Evolutionary conservation across 2,888 invertebrate genomes (phyloP).

Genomic region (Podabrus alpinus): DNA sequence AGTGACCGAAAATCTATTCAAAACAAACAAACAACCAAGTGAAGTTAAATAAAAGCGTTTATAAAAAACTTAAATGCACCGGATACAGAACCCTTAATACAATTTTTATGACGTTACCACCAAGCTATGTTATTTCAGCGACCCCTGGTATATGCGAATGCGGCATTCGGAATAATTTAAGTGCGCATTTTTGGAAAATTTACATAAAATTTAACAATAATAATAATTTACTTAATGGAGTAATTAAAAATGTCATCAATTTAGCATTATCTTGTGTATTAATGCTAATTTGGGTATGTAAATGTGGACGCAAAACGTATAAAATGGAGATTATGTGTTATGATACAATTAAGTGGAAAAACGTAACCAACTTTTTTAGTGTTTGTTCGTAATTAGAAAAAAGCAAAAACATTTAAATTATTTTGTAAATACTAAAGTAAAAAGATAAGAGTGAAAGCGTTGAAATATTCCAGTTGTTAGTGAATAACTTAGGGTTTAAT

Average conservation of each 20-base stretch:
- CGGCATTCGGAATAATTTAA: background rate
- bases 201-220: background rate
- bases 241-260: background rate
- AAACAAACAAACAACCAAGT: no score
- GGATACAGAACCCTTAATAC: background rate
- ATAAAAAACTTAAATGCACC: no score
- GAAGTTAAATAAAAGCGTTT: no score
- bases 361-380: background rate
- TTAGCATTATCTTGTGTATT: background rate
- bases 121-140: background rate
- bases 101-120: background rate
- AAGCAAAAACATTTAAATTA: background rate
- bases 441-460: conserved; percentile 9
- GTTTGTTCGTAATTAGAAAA: background rate
- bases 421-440: conserved; percentile 3
- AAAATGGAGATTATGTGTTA: conserved; percentile 12
- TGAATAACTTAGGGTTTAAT: conserved; percentile 29
- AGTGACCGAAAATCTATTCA: no score
- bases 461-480: conserved; percentile 18
- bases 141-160: background rate
- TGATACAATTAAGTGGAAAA: conserved; percentile 9
- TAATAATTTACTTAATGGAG: background rate
- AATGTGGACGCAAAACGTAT: background rate
- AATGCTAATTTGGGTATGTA: conserved; percentile 11
- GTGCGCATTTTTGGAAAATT: background rate